Evolutionary conservation across 2,888 invertebrate genomes (phyloP), one percentile per base, ranked within the genome.

Genomic region (Nomada goodeniana): DNA sequence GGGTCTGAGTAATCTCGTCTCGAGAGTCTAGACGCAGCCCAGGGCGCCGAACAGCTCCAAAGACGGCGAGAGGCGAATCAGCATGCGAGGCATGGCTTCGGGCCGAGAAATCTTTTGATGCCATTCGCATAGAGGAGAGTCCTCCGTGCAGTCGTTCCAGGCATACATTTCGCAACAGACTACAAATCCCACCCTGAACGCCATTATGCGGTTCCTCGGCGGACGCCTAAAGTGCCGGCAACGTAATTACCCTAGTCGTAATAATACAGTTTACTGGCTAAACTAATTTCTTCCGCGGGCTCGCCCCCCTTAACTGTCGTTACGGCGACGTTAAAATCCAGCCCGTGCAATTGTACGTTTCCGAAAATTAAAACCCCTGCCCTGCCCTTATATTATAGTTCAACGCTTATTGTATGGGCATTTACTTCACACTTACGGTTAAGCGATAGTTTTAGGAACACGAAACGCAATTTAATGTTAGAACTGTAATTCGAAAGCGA

Each of bases 1-100:
- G 74, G 78, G 70, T 73, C 82, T 67, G 77, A 77, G 83, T 83
- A 82, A 83, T 82, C 83, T 83, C 78, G 82, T 83, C 74, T 82
- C 67, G 59, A 83, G 83, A 78, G 83, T 78, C 83, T 82, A 82
- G 83, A 83, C 82, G 82, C 70, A 69, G 83, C 82, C 83, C 57
- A 67, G 44, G 82, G 83, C 83, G 78, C 82, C 82, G 78, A 77
- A 77, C 70, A 23, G 74, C 64, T 72, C 76, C 57, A 77, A 83
- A 74, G 78, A 68, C 77, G 81, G 36, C 74, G 61, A 47, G 47
- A 67, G 70, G 64, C 82, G 82, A 83, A 83, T 83, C 83, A 82
- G 82, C 82, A 83, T 83, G 83, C 83, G 83, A 82, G 74, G 55
- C 83, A 70, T 82, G 67, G 78, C 83, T 78, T 71, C 78, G 67